Base-by-base conservation (phyloP, 1,140 invertebrate species). In the Berghia stephanieae region DNA sequence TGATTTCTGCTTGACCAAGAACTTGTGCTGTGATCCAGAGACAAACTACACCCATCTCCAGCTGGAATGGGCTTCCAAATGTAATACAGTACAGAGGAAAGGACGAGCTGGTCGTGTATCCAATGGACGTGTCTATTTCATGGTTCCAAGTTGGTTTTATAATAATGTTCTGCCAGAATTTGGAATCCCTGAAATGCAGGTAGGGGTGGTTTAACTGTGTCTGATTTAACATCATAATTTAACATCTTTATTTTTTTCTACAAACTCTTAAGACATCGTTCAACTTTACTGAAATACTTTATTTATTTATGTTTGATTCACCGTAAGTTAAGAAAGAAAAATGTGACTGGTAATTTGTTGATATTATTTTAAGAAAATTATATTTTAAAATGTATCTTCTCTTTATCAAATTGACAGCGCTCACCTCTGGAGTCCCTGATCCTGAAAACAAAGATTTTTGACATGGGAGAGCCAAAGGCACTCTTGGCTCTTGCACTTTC, bases 1-100 rank as follows among this genome's bases (percentile, higher is more conserved):
- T 84, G 98, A 99, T 90, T 98, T 96, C 89, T 98, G 97, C 89
- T 90, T 98, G 21, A 96, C 95, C 40, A 98, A 98, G 90, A 91
- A 93, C 49, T 88, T 97, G 74, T 90, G 93, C 2, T 92, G 92
- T 67, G 94, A 98, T 87, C 85, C 90, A 4, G 86, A 89, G 0
- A 95, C 95, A 0, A 96, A 96, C 90, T 97, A 94, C 82, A 93
- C 93, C 40, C 92, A 92, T 66, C 90, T 99, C 6, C 92, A 94
- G 79, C 83, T 98, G 76, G 90, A 91, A 68, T 99, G 97, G 97
- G 95, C 96, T 0, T 95, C 96, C 0, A 94, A 95, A 86, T 93
- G 93, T 2, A 98, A 95, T 89, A 97, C 95, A 85, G 92, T 93
- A 36, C 97, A 99, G 90, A 92, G 97, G 77, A 94, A 94, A 86